Base-by-base conservation (phyloP, 35 echinoderm and acorn worm species). In the Hemicentrotus pulcherrimus region DNA sequence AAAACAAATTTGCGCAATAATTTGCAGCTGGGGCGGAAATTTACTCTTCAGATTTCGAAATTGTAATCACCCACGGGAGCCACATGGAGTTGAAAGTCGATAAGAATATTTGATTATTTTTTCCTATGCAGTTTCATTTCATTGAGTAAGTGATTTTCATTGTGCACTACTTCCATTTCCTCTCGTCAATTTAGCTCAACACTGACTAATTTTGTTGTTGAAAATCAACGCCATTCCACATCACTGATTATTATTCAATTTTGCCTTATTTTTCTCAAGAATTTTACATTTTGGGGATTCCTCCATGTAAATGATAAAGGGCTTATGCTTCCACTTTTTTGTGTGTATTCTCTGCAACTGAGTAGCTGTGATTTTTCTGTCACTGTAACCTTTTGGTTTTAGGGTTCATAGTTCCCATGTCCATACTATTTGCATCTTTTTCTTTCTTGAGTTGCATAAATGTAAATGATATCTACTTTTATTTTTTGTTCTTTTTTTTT, bases 101-200 rank as follows among this genome's bases (percentile, higher is more conserved):
- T 78, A 78, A 78, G 19, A 78, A 78, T 78, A 78, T 28, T 78
- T 78, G 65, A 78, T 78, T 78, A 28, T 28, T n/a, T 78, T n/a
- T 78, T 78, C 65, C 65, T 78, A 22, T 78, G 65, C 65, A 78
- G 65, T 78, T 78, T 78, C 19, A 78, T 78, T 78, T 78, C 65
- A n/a, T 78, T 70, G 12, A 24, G 18, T 70, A 6, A 70, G 61
- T 70, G 61, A 70, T 70, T 70, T 70, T 70, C 52, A 24, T 28
- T 70, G 8, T 55, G 4, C 52, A 16, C 16, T 70, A 28, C 61
- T 70, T 70, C 19, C 65, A 4, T 78, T 6, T 78, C 3, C 28
- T 8, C 28, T 78, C 18, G 19, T 28, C 50, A 78, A 6, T 78
- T n/a, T 78, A 78, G 28, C 22, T 78, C 7, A 22, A 78, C 24